Conservation (phyloP, 2,888 invertebrate genomes). For the Dascillus cervinus region DNA sequence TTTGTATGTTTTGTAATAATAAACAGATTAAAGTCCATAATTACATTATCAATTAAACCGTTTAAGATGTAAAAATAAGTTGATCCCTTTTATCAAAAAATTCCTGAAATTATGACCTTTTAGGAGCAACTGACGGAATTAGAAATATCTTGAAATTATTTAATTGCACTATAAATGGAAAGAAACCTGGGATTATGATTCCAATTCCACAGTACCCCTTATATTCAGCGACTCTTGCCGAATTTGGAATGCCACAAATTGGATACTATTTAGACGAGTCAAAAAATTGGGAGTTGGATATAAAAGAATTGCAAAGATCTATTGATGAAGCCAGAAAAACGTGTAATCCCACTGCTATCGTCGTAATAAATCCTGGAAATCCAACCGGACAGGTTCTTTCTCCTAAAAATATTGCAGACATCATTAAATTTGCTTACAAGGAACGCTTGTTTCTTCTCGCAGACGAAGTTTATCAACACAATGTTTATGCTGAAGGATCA, state of each 20-base stretch:
- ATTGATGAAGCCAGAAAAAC: conserved; percentile 33
- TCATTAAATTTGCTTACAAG: conserved; percentile 63
- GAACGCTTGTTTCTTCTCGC: conserved; percentile 60
- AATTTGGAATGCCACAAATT: conserved; percentile 57
- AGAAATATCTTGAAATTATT: conserved; percentile 34
- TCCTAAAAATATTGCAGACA: conserved; percentile 57
- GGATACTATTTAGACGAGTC: conserved; percentile 65
- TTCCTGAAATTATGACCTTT: too few species aligned
- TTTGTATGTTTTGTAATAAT: too few species aligned
- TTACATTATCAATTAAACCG: too few species aligned
- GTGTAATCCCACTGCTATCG: conserved; percentile 56
- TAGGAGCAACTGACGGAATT: conserved; percentile 17
- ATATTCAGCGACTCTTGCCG: conserved; percentile 64
- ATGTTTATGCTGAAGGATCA: conserved; percentile 59
- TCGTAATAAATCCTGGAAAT: conserved; percentile 74
- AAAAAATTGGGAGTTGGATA: conserved; percentile 57
- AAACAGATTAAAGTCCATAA: too few species aligned
- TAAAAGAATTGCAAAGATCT: conserved; percentile 48
- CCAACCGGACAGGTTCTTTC: conserved; percentile 65
- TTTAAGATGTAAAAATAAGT: too few species aligned
- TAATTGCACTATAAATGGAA: conserved; percentile 30
- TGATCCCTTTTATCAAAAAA: too few species aligned
- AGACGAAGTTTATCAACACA: conserved; percentile 68
- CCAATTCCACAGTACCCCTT: conserved; percentile 75
- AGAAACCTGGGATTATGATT: conserved; percentile 57